Conservation (phyloP, 2,797 vertebrate genomes). For the Mormyrops boulengeri region DNA sequence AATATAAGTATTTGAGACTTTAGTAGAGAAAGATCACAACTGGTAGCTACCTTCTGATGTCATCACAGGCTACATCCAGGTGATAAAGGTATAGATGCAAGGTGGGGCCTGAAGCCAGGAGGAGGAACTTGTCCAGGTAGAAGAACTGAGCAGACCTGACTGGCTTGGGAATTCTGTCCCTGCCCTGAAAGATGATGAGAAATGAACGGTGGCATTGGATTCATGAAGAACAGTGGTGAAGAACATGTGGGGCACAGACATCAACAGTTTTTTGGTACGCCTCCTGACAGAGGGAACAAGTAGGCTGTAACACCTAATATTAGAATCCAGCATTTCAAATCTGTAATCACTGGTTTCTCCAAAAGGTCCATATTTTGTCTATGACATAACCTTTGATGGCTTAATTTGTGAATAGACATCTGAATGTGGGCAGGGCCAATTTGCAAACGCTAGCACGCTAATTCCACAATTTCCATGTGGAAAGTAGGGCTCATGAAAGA, state of each 20-base stretch:
- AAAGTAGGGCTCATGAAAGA: constrained; percentile 31
- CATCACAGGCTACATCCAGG: constrained; percentile 59
- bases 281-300: background rate
- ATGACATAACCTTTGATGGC: background rate
- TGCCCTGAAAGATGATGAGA: constrained; percentile 51
- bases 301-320: background rate
- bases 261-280: background rate
- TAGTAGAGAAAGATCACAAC: background rate
- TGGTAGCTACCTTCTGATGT: constrained; percentile 65
- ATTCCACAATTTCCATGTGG: constrained; percentile 24
- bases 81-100: constrained; percentile 66
- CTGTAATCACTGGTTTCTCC: background rate
- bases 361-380: background rate
- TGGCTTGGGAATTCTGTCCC: constrained; percentile 57
- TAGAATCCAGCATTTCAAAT: background rate
- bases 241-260: background rate
- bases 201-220: background rate
- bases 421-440: constrained; percentile 6
- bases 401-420: background rate
- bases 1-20: background rate
- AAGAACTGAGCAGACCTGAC: constrained; percentile 76
- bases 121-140: constrained; percentile 77
- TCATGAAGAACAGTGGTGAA: background rate
- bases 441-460: constrained; percentile 15
- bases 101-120: constrained; percentile 69